Percentiles rank a stretch among this genome's conserved stretches.
phyloP scores from a whole-genome alignment of 1,140 invertebrate species.

The Drosophila malerkotliana region DNA sequence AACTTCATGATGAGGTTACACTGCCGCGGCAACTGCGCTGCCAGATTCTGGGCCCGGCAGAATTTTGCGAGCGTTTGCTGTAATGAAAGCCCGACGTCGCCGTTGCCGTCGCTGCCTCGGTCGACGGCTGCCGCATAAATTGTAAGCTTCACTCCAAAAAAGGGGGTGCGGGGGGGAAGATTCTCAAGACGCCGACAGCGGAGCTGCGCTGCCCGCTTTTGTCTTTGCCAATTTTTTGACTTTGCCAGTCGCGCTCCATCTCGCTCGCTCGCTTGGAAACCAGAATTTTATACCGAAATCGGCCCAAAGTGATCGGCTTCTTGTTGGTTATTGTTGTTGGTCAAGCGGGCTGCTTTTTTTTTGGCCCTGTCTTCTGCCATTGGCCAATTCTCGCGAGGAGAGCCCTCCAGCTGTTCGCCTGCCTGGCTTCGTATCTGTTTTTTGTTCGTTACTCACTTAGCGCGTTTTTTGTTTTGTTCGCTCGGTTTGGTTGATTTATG shows the following conservation, averaged over 20 bases:
- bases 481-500: conserved; percentile 71
- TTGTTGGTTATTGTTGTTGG: conserved; percentile 48
- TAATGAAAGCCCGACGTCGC: conserved; percentile 40
- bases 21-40: conserved; percentile 42
- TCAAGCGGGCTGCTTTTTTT: conserved; percentile 43
- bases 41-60: conserved; percentile 51
- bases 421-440: conserved; percentile 39
- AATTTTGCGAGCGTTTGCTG: conserved; percentile 52
- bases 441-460: conserved; percentile 43
- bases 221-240: conserved; percentile 71
- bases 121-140: conserved; percentile 53
- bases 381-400: conserved; percentile 49
- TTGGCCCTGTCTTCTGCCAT: conserved; percentile 69
- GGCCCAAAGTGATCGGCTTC: conserved; percentile 46
- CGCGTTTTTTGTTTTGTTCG: conserved; percentile 72
- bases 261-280: conserved; percentile 44
- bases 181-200: conserved; percentile 59
- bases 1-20: conserved; percentile 57
- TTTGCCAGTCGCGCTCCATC: conserved; percentile 47
- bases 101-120: conserved; percentile 18
- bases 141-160: conserved; percentile 38
- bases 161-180: conserved; percentile 28
- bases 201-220: conserved; percentile 52
- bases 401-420: conserved; percentile 69
- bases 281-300: conserved; percentile 69